Percentiles rank a stretch among this genome's conserved stretches.
These are phyloP conservation scores for Atractosteus spatula DNA, from an alignment of 2,113 vertebrate species.

Conservation along the genomic window DNA sequence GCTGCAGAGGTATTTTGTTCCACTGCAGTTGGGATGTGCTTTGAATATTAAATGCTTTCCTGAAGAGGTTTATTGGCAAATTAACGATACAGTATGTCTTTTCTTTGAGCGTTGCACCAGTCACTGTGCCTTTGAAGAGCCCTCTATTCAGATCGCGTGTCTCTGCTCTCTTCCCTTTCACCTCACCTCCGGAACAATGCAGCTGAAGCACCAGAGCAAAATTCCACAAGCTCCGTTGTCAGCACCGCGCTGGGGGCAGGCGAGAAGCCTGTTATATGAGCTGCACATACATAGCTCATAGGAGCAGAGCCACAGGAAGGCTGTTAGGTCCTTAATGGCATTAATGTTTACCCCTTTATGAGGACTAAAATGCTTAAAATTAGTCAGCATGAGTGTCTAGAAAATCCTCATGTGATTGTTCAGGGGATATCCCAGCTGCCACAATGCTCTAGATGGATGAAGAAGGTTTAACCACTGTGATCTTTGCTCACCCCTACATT, in stretches of 20 bases:
- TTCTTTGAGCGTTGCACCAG: slow-evolving; percentile 35
- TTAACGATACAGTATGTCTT: slow-evolving; percentile 29
- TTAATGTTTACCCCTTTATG: slow-evolving; percentile 55
- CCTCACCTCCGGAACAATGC: slow-evolving; percentile 22
- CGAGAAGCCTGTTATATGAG: slow-evolving; percentile 48
- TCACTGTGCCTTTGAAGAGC: neutral
- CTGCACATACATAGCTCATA: slow-evolving; percentile 39
- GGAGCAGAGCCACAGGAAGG: slow-evolving; percentile 54
- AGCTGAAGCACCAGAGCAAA: slow-evolving; percentile 37
- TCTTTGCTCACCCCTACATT: too few species aligned
- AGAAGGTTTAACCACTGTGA: too few species aligned
- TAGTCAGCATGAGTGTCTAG: slow-evolving; percentile 37
- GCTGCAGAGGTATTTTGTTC: slow-evolving; percentile 36
- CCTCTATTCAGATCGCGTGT: neutral
- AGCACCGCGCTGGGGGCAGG: slow-evolving; percentile 43
- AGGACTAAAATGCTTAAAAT: slow-evolving; percentile 45
- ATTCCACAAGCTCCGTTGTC: slow-evolving; percentile 44
- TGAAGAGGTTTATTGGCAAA: slow-evolving; percentile 44
- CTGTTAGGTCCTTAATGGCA: slow-evolving; percentile 53
- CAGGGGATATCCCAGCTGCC: too few species aligned
- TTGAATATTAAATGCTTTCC: slow-evolving; percentile 67
- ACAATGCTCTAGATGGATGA: too few species aligned
- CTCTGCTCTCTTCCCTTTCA: slow-evolving; percentile 22
- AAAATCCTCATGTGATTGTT: slow-evolving; percentile 36
- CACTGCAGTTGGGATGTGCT: slow-evolving; percentile 66